These are phyloP conservation scores for Aphidoletes aphidimyza DNA, from an alignment of 2,888 invertebrate genomes.

Conservation along the genomic window DNA sequence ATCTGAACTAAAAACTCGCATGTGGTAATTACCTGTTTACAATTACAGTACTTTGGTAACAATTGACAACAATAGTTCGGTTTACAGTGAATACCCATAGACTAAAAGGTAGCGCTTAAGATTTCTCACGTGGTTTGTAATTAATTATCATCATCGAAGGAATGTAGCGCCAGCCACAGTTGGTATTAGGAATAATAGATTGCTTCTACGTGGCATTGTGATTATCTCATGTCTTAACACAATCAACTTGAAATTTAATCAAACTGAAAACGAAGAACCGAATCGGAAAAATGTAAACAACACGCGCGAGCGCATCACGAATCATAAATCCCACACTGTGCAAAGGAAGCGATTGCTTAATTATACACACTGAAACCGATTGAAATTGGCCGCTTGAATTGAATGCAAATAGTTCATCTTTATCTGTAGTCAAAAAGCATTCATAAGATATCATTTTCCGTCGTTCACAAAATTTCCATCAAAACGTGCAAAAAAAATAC, in stretches of 20 bases:
- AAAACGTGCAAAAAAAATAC: slow-evolving; percentile 30
- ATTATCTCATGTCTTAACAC: slow-evolving; percentile 26
- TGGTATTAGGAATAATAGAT: neutral
- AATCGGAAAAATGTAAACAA: slow-evolving; percentile 27
- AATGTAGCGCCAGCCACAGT: neutral
- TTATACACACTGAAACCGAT: neutral
- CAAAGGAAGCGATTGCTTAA: neutral
- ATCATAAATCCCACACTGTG: neutral
- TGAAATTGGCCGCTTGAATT: neutral
- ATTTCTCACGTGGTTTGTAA: slow-evolving; percentile 48
- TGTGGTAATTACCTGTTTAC: neutral
- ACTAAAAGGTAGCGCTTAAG: neutral
- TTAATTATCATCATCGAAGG: slow-evolving; percentile 17
- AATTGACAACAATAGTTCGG: neutral
- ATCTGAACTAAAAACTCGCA: neutral
- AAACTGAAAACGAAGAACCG: neutral
- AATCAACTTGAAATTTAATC: slow-evolving; percentile 38
- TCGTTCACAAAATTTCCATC: too few species aligned
- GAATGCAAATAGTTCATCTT: too few species aligned
- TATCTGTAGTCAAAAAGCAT: neutral
- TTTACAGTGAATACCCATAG: neutral
- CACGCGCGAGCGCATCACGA: neutral
- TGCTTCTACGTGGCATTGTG: neutral
- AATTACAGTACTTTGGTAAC: neutral
- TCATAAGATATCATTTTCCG: neutral